Conservation (phyloP, 1,140 invertebrate genomes). For the Aleiodes sp. region DNA sequence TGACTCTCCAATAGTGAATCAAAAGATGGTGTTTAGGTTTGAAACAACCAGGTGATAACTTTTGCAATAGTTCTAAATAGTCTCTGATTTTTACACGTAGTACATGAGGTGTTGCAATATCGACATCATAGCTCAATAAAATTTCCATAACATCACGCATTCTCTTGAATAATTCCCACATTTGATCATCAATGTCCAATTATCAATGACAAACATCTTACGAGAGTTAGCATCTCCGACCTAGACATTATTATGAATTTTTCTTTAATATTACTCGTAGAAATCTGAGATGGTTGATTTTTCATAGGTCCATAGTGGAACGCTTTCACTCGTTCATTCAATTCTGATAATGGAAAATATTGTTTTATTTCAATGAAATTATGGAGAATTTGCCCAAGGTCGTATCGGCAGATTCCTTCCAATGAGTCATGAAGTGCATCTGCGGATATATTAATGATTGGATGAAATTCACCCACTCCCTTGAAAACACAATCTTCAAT, state of each 20-base stretch:
- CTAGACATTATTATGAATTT: constrained; percentile 35
- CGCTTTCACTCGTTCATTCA: constrained; percentile 37
- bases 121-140: constrained; percentile 7
- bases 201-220: constrained; percentile 41
- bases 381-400: constrained; percentile 39
- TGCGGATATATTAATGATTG: constrained; percentile 36
- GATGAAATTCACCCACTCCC: constrained; percentile 36
- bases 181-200: constrained; percentile 38
- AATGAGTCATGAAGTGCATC: constrained; percentile 50
- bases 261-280: constrained; percentile 27
- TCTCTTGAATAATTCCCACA: constrained; percentile 35
- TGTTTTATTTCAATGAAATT: constrained; percentile 35
- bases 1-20: constrained; percentile 25
- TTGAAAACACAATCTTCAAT: too few relatives aligned
- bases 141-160: constrained; percentile 35
- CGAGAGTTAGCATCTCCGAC: constrained; percentile 43
- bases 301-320: constrained; percentile 32
- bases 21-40: constrained; percentile 36
- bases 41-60: constrained; percentile 32
- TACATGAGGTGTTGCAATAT: background rate
- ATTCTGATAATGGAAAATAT: constrained; percentile 39
- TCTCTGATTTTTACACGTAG: constrained; percentile 21
- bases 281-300: constrained; percentile 39
- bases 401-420: constrained; percentile 43
- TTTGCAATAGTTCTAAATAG: constrained; percentile 29